These are phyloP conservation scores for Phengaris arion DNA, from an alignment of 2,888 invertebrate species.

Conservation along the genomic window DNA sequence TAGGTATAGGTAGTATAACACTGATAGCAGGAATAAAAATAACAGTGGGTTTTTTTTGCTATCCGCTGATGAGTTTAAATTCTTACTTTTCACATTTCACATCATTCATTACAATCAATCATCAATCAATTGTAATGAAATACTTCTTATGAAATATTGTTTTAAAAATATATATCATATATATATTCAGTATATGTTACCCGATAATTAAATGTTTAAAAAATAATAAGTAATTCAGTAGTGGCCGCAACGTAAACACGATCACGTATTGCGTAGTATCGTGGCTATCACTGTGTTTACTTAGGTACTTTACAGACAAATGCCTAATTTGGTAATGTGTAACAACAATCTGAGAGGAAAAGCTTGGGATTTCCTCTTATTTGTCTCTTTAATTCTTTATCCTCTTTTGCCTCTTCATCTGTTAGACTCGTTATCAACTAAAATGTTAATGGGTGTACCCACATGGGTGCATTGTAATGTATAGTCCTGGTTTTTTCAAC, in stretches of 20 bases:
- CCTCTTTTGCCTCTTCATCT: not conserved
- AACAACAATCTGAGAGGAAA: not conserved
- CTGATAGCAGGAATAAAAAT: not conserved
- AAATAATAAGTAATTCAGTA: not conserved
- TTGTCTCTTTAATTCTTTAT: not conserved
- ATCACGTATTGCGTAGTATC: not conserved
- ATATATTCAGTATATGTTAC: not conserved
- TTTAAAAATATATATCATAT: no score
- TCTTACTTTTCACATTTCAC: no score
- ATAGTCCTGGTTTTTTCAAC: not conserved
- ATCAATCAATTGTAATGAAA: no score
- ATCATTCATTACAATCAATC: no score
- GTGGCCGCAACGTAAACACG: slow-evolving; percentile 1
- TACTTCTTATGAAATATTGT: no score
- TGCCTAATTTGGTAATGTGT: not conserved
- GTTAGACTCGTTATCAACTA: not conserved
- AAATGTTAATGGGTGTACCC: not conserved
- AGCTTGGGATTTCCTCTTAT: not conserved
- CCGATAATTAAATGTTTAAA: not conserved
- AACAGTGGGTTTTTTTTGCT: not conserved
- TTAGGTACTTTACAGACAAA: not conserved
- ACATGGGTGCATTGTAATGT: not conserved
- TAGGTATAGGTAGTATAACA: slow-evolving; percentile 3
- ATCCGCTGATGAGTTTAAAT: no score
- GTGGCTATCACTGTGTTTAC: slow-evolving; percentile 14